Evolutionary conservation across 1,140 invertebrate species (phyloP).

Genomic region (Diorhabda elongata): DNA sequence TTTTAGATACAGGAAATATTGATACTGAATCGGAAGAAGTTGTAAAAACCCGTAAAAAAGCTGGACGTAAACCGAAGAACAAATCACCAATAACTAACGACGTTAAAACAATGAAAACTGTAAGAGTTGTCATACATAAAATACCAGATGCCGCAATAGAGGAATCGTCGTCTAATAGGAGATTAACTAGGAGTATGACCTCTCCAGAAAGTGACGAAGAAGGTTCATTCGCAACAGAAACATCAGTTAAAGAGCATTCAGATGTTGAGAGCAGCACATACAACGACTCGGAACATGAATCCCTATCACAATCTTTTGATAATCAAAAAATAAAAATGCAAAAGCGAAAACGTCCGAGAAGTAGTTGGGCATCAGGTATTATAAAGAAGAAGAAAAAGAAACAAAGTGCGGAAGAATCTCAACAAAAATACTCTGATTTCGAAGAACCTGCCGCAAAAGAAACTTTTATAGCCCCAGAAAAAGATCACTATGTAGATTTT

Average conservation of each 20-base stretch:
- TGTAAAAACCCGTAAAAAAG: conserved; percentile 21
- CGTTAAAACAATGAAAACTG: conserved; percentile 25
- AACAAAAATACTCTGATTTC: neutral
- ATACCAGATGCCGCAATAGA: conserved; percentile 27
- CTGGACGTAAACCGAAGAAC: conserved; percentile 22
- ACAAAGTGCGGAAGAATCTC: neutral
- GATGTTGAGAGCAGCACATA: conserved; percentile 10
- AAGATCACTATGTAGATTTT: conserved; percentile 36
- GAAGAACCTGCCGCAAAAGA: conserved; percentile 5
- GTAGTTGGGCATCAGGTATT: conserved; percentile 32
- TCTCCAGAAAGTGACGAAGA: conserved; percentile 20
- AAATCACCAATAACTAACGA: conserved; percentile 4
- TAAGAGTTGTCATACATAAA: conserved; percentile 33
- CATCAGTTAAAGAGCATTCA: conserved; percentile 8
- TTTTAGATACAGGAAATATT: conserved; percentile 5
- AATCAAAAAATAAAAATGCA: conserved; percentile 13
- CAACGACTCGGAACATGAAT: too few species aligned
- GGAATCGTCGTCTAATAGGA: conserved; percentile 10
- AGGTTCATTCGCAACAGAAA: conserved; percentile 18
- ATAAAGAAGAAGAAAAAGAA: conserved; percentile 29
- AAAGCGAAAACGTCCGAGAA: conserved; percentile 21
- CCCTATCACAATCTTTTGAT: conserved; percentile 12
- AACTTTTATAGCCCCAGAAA: conserved; percentile 29
- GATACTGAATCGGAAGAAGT: conserved; percentile 10
- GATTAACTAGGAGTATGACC: conserved; percentile 23